Evolutionary conservation across 2,888 invertebrate genomes (phyloP).

Genomic region (Nudaria mundana): DNA sequence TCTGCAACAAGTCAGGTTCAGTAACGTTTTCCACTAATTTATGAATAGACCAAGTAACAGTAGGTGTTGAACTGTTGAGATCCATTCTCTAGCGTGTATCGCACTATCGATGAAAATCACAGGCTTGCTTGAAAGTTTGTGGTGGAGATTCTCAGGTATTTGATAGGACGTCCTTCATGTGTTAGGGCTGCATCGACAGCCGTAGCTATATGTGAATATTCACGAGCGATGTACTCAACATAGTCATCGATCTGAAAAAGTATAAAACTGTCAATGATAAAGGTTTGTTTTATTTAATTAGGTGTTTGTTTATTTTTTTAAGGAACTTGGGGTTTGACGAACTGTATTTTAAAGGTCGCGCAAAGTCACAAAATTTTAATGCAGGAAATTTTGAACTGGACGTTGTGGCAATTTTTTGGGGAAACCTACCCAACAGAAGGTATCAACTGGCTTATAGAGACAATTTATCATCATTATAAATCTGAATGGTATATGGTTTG

Average conservation of each 20-base stretch:
- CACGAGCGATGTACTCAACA: conserved; percentile 57
- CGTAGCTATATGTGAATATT: conserved; percentile 69
- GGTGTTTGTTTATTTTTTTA: no score
- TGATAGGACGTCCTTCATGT: conserved; percentile 79
- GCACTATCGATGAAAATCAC: conserved; percentile 82
- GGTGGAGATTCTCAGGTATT: conserved; percentile 81
- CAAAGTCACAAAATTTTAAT: no score
- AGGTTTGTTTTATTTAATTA: no score
- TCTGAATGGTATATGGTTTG: no score
- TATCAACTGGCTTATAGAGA: no score
- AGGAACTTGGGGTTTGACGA: no score
- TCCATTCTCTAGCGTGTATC: conserved; percentile 87
- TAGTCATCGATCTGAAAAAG: conserved; percentile 52
- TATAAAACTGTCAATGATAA: no score
- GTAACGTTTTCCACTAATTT: conserved; percentile 82
- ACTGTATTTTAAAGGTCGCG: no score
- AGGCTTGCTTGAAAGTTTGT: conserved; percentile 73
- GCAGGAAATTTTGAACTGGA: no score
- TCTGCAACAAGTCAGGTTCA: conserved; percentile 76
- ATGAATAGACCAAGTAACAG: conserved; percentile 83
- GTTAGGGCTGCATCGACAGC: conserved; percentile 77
- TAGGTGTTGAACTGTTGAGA: conserved; percentile 84
- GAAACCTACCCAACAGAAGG: no score
- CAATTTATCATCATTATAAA: no score
- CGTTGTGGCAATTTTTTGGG: no score